Conservation (phyloP, 2,113 vertebrate genomes). For the Poeciliopsis turrubarensis region DNA sequence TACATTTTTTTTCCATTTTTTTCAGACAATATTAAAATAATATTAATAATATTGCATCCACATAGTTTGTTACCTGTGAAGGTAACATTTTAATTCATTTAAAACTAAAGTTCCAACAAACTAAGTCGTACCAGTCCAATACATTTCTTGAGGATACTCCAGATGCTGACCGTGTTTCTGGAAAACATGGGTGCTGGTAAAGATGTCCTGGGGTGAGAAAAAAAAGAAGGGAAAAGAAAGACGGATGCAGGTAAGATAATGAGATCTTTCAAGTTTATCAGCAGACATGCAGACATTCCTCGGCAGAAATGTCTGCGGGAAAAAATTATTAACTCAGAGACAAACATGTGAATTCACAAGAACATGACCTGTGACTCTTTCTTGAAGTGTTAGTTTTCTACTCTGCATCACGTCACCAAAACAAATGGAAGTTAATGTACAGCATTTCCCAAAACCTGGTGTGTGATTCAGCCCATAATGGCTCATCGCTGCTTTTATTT, state of each 20-base stretch:
- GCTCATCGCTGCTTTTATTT: neutral
- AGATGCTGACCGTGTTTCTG: slow-evolving; percentile 91
- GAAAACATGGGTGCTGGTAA: slow-evolving; percentile 94
- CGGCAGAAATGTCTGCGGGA: neutral
- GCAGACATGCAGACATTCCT: neutral
- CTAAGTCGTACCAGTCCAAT: slow-evolving; percentile 90
- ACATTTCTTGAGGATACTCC: slow-evolving; percentile 96
- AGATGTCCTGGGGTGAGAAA: slow-evolving; percentile 78
- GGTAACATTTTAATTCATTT: no score
- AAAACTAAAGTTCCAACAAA: neutral
- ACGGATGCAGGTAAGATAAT: slow-evolving; percentile 4
- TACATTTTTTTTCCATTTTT: no score
- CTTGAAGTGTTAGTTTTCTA: neutral
- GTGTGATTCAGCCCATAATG: neutral
- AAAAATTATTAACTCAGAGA: neutral
- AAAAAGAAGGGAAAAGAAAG: slow-evolving; percentile 13
- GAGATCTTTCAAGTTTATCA: slow-evolving; percentile 12
- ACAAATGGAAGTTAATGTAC: neutral
- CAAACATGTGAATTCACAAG: neutral
- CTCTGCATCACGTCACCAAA: neutral
- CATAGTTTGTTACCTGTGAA: no score
- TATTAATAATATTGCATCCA: no score
- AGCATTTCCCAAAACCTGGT: neutral
- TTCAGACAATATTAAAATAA: no score
- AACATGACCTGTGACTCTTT: neutral